Evolutionary conservation across 2,888 invertebrate genomes (phyloP), one percentile per base, ranked within the genome.

Genomic region (Eupithecia centaureata): DNA sequence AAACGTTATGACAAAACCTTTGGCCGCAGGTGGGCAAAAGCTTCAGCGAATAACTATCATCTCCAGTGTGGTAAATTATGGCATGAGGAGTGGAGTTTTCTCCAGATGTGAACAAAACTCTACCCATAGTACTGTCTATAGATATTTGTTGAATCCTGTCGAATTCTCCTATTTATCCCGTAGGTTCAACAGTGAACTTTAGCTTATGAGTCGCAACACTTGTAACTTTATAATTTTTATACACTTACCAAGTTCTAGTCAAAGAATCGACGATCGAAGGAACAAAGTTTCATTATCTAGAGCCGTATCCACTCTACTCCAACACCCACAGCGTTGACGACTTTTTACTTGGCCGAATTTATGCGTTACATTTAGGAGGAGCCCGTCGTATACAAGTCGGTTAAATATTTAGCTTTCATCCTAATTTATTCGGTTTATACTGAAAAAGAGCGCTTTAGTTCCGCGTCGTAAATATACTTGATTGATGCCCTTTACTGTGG

Each of bases 281-380:
- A 52, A 0, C 22, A 27, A 51, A 51, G 2, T 27, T 15, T 10
- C 2, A 57, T 32, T 5, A 12, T n/a, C 5, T 22, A 52, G 15
- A 22, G 71, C 75, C 82, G 15, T 75, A 79, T 88, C 88, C 83
- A 77, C 58, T 60, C 30, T 63, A 78, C 63, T 18, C 76, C 68
- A 69, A 65, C 82, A 72, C 67, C 28, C 60, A 33, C 74, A 76
- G 83, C 87, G 86, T 88, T 89, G 89, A 89, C 87, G 88, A 90
- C 85, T 90, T 90, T 90, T 90, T 90, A 89, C 89, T 88, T 86
- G 85, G 83, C 82, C 84, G 84, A 88, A 88, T 90, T 90, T 90
- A 91, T 90, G 89, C 91, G 89, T 88, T 88, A 89, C 89, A 90
- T 90, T 90, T 91, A 86, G 86, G 84, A 87, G 88, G 86, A 86